A percentile compares a stretch with the other conserved stretches of the same genome.
These are phyloP conservation scores for Hylia prasina DNA, from an alignment of 2,113 vertebrate genomes.

Conservation along the genomic window DNA sequence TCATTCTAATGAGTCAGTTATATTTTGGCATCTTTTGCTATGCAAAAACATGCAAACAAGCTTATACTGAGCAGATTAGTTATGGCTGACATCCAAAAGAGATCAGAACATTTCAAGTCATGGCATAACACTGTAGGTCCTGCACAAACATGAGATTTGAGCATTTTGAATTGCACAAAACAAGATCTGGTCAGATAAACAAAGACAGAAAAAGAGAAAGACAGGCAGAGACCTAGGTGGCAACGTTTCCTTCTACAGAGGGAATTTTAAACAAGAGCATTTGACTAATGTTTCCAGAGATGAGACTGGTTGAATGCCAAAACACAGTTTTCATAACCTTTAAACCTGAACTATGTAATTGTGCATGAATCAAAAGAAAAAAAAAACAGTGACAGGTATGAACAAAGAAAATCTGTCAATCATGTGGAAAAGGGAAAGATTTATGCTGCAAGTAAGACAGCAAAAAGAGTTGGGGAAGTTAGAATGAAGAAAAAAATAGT, in stretches of 20 bases:
- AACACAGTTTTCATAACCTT: conserved; percentile 38
- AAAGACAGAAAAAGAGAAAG: background rate
- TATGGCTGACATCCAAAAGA: background rate
- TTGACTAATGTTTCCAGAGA: conserved; percentile 11
- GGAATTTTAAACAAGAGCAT: background rate
- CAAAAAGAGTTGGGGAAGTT: background rate
- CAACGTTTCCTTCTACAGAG: background rate
- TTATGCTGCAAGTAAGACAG: background rate
- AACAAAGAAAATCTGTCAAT: conserved; percentile 1
- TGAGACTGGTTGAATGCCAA: conserved; percentile 25
- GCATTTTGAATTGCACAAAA: background rate
- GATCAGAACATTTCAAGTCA: background rate
- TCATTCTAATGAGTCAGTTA: background rate
- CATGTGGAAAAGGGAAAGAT: background rate
- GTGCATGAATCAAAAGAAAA: conserved; percentile 11
- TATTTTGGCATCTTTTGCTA: background rate
- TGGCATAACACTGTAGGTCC: background rate
- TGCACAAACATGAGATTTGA: background rate
- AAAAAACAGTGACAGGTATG: background rate
- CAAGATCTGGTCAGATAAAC: background rate
- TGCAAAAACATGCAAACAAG: background rate
- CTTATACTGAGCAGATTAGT: background rate
- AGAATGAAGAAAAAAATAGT: background rate
- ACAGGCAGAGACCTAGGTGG: background rate
- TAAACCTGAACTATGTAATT: conserved; percentile 15